Base-by-base conservation (phyloP, 2,797 vertebrate species). In the Malurus splendens region DNA sequence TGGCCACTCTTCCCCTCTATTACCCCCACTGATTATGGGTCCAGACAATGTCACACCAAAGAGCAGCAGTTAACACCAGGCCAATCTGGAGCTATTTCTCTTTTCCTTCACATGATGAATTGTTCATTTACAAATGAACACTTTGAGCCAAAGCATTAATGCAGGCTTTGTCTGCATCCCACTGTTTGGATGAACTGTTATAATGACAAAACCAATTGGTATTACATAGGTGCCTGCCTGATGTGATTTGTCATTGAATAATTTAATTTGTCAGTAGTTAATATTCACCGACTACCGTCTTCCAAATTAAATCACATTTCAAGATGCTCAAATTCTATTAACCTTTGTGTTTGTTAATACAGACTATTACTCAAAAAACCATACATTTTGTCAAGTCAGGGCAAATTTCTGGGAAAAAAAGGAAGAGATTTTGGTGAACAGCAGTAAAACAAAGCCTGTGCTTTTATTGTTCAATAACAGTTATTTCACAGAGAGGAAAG, bases 221-320 rank as follows among this genome's bases (percentile, higher is more conserved):
- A 90, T 64, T 61, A 66, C 57, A 27, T 66, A 81, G 90, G 65
- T 87, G 44, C 42, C 71, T 56, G 64, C 36, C 71, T 67, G 71
- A 68, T 89, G 89, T 90, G 71, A 94, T 94, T 92, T 95, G 68
- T 92, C 93, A 86, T 62, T 82, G 55, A 86, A 94, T 93, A 92
- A 92, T 95, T 92, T 92, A 82, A 82, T 92, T 96, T 95, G 78
- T 68, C 77, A 44, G 73, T 93, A 78, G 92, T 94, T 89, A 78
- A 91, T 94, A 94, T 94, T 82, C 91, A 90, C 67, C 86, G 36
- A 56, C 62, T 75, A 73, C 59, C 80, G 59, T 66, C 89, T 57
- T 78, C 77, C 73, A 89, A 96, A 95, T 95, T 95, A 95, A 95
- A 93, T 89, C 92, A 79, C 85, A 92, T 95, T 94, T 94, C 89